These are phyloP conservation scores for Artibeus jamaicensis DNA, from an alignment of 2,797 vertebrate genomes.

Conservation along the genomic window DNA sequence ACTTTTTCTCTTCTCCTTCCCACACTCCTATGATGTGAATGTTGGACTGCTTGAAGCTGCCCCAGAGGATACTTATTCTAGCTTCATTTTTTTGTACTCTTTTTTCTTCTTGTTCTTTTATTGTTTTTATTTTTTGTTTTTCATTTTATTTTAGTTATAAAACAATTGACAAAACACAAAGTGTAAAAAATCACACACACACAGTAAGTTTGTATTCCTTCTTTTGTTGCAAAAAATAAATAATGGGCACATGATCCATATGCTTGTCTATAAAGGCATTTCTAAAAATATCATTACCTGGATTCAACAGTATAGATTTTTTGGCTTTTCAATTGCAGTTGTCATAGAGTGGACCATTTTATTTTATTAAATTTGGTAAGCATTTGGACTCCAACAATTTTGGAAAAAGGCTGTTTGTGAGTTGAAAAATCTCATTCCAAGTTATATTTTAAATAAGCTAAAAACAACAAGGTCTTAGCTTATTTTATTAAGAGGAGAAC, in stretches of 20 bases:
- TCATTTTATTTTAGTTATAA: constrained; percentile 60
- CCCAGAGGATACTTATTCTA: no score
- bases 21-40: no score
- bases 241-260: constrained; percentile 87
- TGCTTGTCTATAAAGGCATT: constrained; percentile 83
- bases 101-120: no score
- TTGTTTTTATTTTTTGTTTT: not conserved
- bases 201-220: constrained; percentile 80
- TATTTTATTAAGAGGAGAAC: constrained; percentile 38
- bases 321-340: constrained; percentile 74
- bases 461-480: constrained; percentile 69
- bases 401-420: constrained; percentile 73
- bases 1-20: no score
- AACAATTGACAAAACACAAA: constrained; percentile 42
- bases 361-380: constrained; percentile 69
- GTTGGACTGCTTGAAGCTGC: no score
- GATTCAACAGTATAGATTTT: constrained; percentile 74
- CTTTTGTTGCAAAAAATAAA: constrained; percentile 92
- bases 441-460: constrained; percentile 70
- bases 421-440: constrained; percentile 73
- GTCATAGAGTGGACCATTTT: constrained; percentile 66
- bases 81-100: no score
- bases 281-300: constrained; percentile 78
- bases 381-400: constrained; percentile 79
- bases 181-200: constrained; percentile 80